Conservation (phyloP, 2,113 vertebrate genomes). For the Heterocephalus glaber region DNA sequence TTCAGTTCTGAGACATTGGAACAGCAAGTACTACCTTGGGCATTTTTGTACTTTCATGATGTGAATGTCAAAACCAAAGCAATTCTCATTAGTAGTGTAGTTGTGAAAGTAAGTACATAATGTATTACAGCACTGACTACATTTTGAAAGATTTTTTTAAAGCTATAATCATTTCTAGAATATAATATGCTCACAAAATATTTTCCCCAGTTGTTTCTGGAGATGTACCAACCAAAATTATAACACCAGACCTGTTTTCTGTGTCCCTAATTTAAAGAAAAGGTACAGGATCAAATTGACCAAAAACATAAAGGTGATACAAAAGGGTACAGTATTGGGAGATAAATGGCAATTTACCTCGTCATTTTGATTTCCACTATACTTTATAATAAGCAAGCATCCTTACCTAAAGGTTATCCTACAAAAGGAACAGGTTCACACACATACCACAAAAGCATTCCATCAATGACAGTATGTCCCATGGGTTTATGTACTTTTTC, state of each 20-base stretch:
- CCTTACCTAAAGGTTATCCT: not conserved
- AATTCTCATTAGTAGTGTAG: not conserved
- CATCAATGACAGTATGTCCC: not conserved
- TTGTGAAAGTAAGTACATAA: not conserved
- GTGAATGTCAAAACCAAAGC: conserved; percentile 5
- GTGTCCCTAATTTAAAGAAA: not conserved
- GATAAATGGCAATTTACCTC: not conserved
- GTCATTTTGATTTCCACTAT: not conserved
- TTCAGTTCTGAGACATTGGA: not conserved
- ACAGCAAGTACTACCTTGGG: not conserved
- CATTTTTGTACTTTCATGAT: not conserved
- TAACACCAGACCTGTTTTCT: not conserved
- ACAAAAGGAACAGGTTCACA: conserved; percentile 9
- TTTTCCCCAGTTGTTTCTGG: not conserved
- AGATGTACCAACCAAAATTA: conserved; percentile 21
- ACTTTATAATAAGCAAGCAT: not conserved
- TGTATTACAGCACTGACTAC: not conserved
- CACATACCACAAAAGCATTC: not conserved
- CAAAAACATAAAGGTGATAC: not conserved
- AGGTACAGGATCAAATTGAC: not conserved
- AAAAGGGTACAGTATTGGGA: not conserved
- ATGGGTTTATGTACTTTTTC: not conserved
- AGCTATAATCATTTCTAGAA: conserved; percentile 25
- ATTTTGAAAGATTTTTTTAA: not conserved
- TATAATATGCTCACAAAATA: not conserved